Evolutionary conservation across 1,140 invertebrate genomes (phyloP), one percentile per base, ranked within the genome.

Genomic region (Geopemphigus sp.): DNA sequence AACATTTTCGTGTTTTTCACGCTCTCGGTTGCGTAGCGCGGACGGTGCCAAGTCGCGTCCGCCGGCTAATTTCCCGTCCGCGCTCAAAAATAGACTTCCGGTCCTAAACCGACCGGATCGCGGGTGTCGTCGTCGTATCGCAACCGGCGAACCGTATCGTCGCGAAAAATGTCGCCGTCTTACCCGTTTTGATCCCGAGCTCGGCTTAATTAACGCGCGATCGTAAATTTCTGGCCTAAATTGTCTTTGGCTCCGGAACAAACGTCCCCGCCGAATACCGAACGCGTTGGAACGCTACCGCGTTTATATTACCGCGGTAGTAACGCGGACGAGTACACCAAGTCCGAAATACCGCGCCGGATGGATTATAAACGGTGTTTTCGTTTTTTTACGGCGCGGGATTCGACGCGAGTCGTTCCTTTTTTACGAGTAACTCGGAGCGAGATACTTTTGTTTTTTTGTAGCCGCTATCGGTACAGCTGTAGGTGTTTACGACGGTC

Each of bases 51-150:
- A 54, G 50, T 72, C 14, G 24, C 50, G 24, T 68, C 22, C 29
- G 19, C 32, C 24, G 74, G 39, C 74, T 63, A 78, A 78, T 78
- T 78, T 61, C 63, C 32, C 14, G 14, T 63, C 45, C 14, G 74
- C 22, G 5, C 61, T 63, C 39, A 63, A 61, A 78, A 78, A 59
- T 78, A 78, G 74, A 78, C 72, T 76, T 76, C 72, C 54, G 72
- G 72, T 50, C 32, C 19, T 45, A 76, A 76, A 76, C 39, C 56
- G 32, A 76, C n/a, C 32, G 56, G 26, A 59, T 29, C 50, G 56
- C 32, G 22, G 63, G 63, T 66, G 63, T 66, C 63, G 45, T 66
- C 19, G 57, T 19, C 22, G 22, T 29, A 57, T 56, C 39, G 61
- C 14, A 29, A 63, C 39, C 74, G 29, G 50, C 74, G n/a, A 47